Evolutionary conservation across 2,888 invertebrate species (phyloP).

Genomic region (Blera fallax): DNA sequence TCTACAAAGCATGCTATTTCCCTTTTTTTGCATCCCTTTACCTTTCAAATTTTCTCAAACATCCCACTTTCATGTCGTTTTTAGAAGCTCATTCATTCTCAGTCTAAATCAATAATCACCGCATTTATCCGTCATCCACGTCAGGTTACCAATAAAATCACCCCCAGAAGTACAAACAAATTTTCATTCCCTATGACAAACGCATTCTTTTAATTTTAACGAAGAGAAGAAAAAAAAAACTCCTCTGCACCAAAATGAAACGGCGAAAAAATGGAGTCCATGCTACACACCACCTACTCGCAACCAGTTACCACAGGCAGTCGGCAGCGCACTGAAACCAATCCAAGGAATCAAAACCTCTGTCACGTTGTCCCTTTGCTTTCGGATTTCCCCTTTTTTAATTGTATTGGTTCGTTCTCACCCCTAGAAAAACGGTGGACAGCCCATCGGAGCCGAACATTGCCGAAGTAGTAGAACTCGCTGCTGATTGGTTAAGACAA

Average conservation of each 20-base stretch:
- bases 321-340: slow-evolving; percentile 63
- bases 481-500: slow-evolving; percentile 65
- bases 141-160: too few species aligned
- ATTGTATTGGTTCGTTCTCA: slow-evolving; percentile 63
- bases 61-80: neutral
- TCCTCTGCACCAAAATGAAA: neutral
- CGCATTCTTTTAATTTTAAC: neutral
- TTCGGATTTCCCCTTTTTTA: slow-evolving; percentile 59
- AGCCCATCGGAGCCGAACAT: slow-evolving; percentile 54
- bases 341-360: slow-evolving; percentile 53
- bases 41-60: too few species aligned
- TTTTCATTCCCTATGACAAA: neutral
- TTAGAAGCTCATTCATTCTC: neutral
- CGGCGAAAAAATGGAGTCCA: slow-evolving; percentile 62
- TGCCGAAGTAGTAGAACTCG: slow-evolving; percentile 46
- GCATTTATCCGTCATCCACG: neutral
- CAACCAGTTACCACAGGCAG: slow-evolving; percentile 48
- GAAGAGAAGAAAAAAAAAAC: neutral
- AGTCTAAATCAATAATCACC: neutral
- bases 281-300: neutral
- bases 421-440: slow-evolving; percentile 40
- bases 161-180: neutral
- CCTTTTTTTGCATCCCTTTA: too few species aligned
- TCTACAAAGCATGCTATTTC: too few species aligned
- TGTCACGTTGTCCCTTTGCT: slow-evolving; percentile 31